Conservation (phyloP, 2,113 vertebrate species). For the Regulus satrapa region DNA sequence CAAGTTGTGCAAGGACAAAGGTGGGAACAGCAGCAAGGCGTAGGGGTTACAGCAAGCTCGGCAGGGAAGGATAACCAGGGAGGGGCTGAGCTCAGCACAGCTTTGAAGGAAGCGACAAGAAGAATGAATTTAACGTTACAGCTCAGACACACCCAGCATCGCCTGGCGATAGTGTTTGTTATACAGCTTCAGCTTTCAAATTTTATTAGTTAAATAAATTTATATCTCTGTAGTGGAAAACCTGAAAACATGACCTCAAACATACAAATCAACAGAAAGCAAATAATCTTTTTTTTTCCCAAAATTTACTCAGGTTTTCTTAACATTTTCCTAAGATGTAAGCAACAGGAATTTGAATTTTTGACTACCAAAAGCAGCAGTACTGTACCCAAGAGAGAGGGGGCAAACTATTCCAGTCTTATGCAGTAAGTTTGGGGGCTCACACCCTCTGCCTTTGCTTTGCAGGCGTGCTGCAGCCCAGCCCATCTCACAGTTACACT, state of each 20-base stretch:
- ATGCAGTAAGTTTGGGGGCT: background rate
- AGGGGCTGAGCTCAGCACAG: background rate
- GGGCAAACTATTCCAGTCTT: background rate
- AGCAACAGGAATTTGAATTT: background rate
- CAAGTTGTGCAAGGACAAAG: constrained; percentile 31
- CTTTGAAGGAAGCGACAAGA: constrained; percentile 40
- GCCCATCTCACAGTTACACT: background rate
- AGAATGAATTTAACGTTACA: background rate
- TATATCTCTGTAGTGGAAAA: background rate
- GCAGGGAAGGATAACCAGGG: constrained; percentile 7
- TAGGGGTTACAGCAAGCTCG: background rate
- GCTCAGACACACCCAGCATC: constrained; percentile 4
- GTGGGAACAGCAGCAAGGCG: background rate
- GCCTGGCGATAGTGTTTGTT: background rate
- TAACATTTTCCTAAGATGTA: background rate
- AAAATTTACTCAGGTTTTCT: background rate
- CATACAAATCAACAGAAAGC: background rate
- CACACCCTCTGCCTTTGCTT: background rate
- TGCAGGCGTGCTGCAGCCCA: background rate
- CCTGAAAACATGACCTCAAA: background rate
- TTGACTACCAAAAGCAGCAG: background rate
- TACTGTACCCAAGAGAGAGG: background rate
- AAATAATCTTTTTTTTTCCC: background rate
- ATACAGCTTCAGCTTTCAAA: background rate
- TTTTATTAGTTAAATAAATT: background rate